phyloP scores from a whole-genome alignment of 2,797 vertebrate genomes.

The Pristis pectinata region DNA sequence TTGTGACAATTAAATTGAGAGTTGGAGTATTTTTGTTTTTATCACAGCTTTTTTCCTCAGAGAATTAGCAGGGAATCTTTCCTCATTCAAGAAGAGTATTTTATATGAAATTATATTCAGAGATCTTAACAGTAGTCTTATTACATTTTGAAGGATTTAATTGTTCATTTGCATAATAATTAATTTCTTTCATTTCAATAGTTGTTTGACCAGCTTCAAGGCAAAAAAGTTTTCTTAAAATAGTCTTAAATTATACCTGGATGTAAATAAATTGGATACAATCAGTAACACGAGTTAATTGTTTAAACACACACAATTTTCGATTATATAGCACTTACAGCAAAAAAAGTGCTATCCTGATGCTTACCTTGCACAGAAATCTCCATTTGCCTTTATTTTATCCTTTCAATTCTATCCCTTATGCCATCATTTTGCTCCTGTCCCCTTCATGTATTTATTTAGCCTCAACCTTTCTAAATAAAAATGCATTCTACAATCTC shows the following conservation, averaged over 20 bases:
- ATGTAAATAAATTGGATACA: not conserved
- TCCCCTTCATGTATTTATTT: not conserved
- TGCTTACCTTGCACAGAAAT: not conserved
- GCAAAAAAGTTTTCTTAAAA: not conserved
- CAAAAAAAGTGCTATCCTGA: not conserved
- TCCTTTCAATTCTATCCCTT: not conserved
- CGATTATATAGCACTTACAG: not conserved
- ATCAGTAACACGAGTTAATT: not conserved
- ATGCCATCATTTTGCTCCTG: not conserved
- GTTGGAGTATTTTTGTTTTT: not conserved
- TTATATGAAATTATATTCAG: not conserved
- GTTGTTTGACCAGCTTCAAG: not conserved
- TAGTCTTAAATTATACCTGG: not conserved
- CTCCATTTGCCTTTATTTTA: not conserved
- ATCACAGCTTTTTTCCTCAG: not conserved
- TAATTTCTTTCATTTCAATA: not conserved
- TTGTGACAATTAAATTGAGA: not conserved
- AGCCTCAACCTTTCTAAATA: not conserved
- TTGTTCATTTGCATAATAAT: too few relatives aligned
- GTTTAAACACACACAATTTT: not conserved
- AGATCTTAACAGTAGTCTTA: not conserved
- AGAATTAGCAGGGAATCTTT: too few relatives aligned
- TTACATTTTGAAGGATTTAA: not conserved
- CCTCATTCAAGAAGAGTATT: not conserved
- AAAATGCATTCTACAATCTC: not conserved